A percentile compares a stretch with the other conserved stretches of the same genome.
phyloP scores from a whole-genome alignment of 2,113 vertebrate species.

The Paradoxurus hermaphroditus region DNA sequence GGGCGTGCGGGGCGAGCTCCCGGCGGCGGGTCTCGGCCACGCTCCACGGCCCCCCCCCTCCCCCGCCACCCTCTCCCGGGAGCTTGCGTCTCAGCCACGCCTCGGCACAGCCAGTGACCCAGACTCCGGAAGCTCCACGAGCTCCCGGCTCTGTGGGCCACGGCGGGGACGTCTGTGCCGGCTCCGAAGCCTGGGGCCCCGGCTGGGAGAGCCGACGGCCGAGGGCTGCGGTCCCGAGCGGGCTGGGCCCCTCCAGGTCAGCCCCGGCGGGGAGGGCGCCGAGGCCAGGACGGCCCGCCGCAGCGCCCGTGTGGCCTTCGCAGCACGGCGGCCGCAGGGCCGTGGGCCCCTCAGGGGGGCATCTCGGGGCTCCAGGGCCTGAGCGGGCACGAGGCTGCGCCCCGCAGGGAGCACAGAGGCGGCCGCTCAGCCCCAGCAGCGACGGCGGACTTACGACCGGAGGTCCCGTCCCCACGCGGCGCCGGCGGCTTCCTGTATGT shows the following conservation, averaged over 20 bases:
- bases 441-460: too few species aligned
- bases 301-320: accelerated
- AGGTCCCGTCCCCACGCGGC: not conserved
- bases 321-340: not conserved
- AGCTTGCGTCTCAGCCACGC: too few species aligned
- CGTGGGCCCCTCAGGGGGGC: accelerated
- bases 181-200: not conserved
- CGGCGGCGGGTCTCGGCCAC: too few species aligned
- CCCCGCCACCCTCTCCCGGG: not conserved
- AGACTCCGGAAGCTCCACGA: too few species aligned
- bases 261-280: accelerated
- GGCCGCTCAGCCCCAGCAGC: not conserved
- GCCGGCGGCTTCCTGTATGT: too few species aligned
- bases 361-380: not conserved
- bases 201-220: too few species aligned
- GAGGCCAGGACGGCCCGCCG: not conserved
- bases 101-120: not conserved
- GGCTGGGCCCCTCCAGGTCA: accelerated
- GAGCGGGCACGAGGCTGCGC: not conserved
- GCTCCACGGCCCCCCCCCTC: accelerated
- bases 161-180: not conserved
- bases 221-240: accelerated
- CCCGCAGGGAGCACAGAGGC: accelerated
- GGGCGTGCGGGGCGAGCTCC: not conserved
- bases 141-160: not conserved